Evolutionary conservation across 2,113 vertebrate species (phyloP).

Genomic region (Plectropomus leopardus): DNA sequence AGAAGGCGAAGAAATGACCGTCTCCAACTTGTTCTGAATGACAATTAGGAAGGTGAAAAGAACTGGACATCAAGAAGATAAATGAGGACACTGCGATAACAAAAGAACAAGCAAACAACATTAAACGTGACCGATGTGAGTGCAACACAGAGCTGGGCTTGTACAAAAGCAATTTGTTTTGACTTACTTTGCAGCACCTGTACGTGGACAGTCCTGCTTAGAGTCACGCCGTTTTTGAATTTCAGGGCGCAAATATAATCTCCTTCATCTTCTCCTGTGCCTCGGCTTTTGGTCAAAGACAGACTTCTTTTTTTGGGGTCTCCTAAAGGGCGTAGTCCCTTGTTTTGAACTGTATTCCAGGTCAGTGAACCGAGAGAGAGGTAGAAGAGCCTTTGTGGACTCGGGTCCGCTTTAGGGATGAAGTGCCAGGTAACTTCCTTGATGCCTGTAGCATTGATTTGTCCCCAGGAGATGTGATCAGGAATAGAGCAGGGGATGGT

Average conservation of each 20-base stretch:
- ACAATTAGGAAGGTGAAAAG: slow-evolving; percentile 23
- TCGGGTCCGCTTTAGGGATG: background rate
- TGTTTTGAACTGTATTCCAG: background rate
- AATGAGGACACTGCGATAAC: background rate
- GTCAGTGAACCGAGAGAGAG: background rate
- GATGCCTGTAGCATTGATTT: slow-evolving; percentile 37
- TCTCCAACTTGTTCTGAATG: slow-evolving; percentile 20
- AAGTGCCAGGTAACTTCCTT: slow-evolving; percentile 70
- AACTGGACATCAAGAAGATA: slow-evolving; percentile 14
- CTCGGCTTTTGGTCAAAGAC: slow-evolving; percentile 31
- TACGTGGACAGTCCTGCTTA: slow-evolving; percentile 46
- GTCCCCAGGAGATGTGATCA: slow-evolving; percentile 29
- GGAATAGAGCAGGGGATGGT: slow-evolving; percentile 70
- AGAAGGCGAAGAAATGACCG: background rate
- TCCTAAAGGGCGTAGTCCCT: accelerated
- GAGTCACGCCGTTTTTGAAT: background rate
- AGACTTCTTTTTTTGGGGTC: slow-evolving; percentile 14
- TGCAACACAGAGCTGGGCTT: background rate
- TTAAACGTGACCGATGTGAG: background rate
- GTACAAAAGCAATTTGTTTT: background rate
- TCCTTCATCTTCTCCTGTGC: slow-evolving; percentile 49
- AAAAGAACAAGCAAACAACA: background rate
- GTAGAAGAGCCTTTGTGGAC: background rate
- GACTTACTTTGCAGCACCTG: slow-evolving; percentile 80
- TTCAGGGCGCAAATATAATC: slow-evolving; percentile 67